A percentile compares a stretch with the other conserved stretches of the same genome.
phyloP scores from a whole-genome alignment of 2,888 invertebrate species.

The Ashinkailepas kermadecensis region DNA sequence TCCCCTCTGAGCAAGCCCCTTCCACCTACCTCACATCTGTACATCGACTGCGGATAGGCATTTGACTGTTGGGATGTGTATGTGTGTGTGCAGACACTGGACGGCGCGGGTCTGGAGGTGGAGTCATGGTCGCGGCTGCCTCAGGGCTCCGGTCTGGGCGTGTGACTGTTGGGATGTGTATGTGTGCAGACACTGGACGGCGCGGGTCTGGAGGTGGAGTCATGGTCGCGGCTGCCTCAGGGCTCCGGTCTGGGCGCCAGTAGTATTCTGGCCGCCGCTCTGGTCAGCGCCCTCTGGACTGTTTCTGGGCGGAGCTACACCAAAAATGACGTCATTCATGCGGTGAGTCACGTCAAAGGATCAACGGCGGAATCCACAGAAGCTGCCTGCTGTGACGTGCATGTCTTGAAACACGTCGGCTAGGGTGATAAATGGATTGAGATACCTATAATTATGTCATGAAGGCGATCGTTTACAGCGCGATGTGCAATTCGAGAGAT shows the following conservation, averaged over 20 bases:
- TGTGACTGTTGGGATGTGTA: too few species aligned
- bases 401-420: too few species aligned
- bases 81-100: background rate
- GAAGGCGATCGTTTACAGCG: too few species aligned
- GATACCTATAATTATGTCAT: too few species aligned
- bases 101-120: conserved; percentile 44
- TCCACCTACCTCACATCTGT: too few species aligned
- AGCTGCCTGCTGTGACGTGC: too few species aligned
- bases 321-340: conserved; percentile 42
- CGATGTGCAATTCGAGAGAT: too few species aligned
- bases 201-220: conserved; percentile 44
- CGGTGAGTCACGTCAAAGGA: conserved; percentile 36
- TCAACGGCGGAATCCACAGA: conserved; percentile 12
- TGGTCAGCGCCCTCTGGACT: conserved; percentile 44
- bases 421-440: too few species aligned
- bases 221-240: conserved; percentile 46
- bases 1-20: too few species aligned
- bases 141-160: conserved; percentile 49
- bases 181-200: conserved; percentile 30
- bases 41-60: too few species aligned
- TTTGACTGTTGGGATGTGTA: too few species aligned
- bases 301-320: conserved; percentile 41
- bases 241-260: conserved; percentile 52
- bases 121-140: conserved; percentile 46
- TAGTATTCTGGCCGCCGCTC: conserved; percentile 48